A percentile compares a stretch with the other conserved stretches of the same genome.
Evolutionary conservation across 2,797 vertebrate species (phyloP).

Genomic region (Sebastiscus albofasciatus): DNA sequence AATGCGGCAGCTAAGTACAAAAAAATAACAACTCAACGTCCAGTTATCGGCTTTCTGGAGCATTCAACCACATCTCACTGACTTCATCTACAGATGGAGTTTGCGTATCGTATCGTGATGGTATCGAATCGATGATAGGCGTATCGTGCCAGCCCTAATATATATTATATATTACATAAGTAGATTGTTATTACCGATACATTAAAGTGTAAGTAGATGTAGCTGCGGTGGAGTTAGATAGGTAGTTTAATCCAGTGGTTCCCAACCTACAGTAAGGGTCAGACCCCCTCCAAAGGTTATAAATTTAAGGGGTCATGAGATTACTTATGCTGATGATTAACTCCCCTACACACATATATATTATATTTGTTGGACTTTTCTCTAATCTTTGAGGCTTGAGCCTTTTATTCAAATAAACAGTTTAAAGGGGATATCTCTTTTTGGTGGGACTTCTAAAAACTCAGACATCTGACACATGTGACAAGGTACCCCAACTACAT

Average conservation of each 20-base stretch:
- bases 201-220: not conserved
- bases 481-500: not conserved
- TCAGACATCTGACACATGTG: not conserved
- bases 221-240: not conserved
- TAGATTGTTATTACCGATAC: not conserved
- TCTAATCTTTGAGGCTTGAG: not conserved
- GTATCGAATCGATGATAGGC: too few relatives aligned
- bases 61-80: not conserved
- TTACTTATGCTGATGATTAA: not conserved
- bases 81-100: not conserved
- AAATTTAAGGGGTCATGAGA: not conserved
- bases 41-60: not conserved
- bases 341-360: not conserved
- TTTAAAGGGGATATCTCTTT: not conserved
- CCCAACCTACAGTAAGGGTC: not conserved
- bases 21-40: not conserved
- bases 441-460: not conserved
- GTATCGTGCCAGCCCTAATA: too few relatives aligned
- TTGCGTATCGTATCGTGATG: not conserved
- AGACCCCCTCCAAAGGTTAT: not conserved
- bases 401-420: not conserved
- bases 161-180: not conserved
- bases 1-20: not conserved
- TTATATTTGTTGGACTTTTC: not conserved
- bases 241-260: too few relatives aligned